phyloP scores from a whole-genome alignment of 2,888 invertebrate genomes.

The Metopia argyrocephala region DNA sequence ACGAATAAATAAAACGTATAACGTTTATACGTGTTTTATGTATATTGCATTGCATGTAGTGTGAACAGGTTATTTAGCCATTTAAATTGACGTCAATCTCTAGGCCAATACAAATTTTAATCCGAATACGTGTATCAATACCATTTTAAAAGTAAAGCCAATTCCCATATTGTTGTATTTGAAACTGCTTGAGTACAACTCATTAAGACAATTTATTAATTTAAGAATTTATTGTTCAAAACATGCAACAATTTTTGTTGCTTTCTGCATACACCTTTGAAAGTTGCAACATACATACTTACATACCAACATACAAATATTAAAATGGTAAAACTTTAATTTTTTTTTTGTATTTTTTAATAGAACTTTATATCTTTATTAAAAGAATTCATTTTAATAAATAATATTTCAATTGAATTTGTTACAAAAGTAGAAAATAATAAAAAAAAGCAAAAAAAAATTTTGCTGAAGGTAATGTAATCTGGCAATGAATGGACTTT shows the following conservation, averaged over 20 bases:
- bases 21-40: constrained; percentile 8
- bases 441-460: not conserved
- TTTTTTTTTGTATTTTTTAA: constrained; percentile 5
- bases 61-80: constrained; percentile 44
- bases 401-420: constrained; percentile 54
- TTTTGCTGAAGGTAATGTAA: constrained; percentile 22
- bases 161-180: constrained; percentile 16
- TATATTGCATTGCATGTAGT: constrained; percentile 14
- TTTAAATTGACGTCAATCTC: constrained; percentile 10
- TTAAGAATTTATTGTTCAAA: constrained; percentile 62
- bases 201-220: constrained; percentile 65
- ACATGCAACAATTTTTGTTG: constrained; percentile 59
- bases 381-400: constrained; percentile 58
- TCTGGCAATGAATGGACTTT: constrained; percentile 15
- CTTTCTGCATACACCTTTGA: not conserved
- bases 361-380: constrained; percentile 56
- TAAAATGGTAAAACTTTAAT: not conserved
- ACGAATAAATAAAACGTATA: not conserved
- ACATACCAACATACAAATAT: not conserved
- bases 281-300: not conserved
- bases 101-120: constrained; percentile 19
- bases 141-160: constrained; percentile 10
- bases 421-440: constrained; percentile 18
- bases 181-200: constrained; percentile 52
- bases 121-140: constrained; percentile 18